phyloP scores from a whole-genome alignment of 2,888 invertebrate species.

The Cheilosia vernalis region DNA sequence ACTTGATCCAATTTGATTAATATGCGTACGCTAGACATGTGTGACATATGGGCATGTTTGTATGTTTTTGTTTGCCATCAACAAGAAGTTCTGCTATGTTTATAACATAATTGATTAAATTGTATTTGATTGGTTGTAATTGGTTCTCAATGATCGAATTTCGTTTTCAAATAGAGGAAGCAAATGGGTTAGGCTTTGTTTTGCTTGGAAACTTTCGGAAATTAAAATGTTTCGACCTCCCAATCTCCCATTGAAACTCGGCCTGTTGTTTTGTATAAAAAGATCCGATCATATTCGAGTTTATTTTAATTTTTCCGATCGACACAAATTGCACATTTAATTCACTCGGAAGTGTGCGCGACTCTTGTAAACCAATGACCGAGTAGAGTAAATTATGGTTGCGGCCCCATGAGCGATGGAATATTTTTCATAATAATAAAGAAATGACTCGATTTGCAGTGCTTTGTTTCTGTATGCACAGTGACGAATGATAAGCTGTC shows the following conservation, averaged over 20 bases:
- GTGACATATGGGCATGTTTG: not conserved
- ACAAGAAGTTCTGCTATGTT: not conserved
- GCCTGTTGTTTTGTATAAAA: not conserved
- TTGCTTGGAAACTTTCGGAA: constrained; percentile 2
- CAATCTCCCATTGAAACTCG: not conserved
- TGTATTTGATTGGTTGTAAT: constrained; percentile 62
- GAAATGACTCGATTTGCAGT: constrained; percentile 3
- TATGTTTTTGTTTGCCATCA: not conserved
- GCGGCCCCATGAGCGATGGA: not conserved
- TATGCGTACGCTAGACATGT: constrained; percentile 14
- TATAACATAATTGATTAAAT: constrained; percentile 62
- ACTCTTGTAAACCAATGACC: not conserved
- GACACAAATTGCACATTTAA: not conserved
- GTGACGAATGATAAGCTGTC: not conserved
- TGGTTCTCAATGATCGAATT: constrained; percentile 31
- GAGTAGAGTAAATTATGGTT: not conserved
- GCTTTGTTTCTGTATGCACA: no score
- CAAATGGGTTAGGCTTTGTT: not conserved
- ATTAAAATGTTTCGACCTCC: not conserved
- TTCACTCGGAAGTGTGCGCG: not conserved
- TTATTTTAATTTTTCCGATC: not conserved
- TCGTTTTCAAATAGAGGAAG: constrained; percentile 28
- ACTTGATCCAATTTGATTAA: constrained; percentile 33
- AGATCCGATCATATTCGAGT: no score
- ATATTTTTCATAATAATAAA: not conserved